Evolutionary conservation across 1,140 invertebrate species (phyloP), one percentile per base, ranked within the genome.

Genomic region (Drosophila murphyi): DNA sequence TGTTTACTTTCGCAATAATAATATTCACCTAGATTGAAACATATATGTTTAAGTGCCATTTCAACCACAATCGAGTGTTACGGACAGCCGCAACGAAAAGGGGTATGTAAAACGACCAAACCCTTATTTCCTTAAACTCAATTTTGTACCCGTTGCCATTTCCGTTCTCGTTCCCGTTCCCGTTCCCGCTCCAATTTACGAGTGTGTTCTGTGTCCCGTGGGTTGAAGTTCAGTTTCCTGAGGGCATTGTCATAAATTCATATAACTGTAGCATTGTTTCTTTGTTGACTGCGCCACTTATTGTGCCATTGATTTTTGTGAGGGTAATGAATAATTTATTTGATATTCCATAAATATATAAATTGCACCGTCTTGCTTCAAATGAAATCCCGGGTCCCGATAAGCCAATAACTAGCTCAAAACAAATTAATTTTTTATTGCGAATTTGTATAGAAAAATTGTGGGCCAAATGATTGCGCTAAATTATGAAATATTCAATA

Each of bases 1-100:
- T 78, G 72, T 78, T 78, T 78, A 78, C 76, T 64, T 78, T 78
- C 55, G 73, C 43, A 57, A 67, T 34, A 10, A 51, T 59, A 20
- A 43, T 37, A 48, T 61, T 48, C 45, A 61, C 45, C 7, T 50
- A 50, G 5, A 61, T 29, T 35, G 45, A 50, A 34, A 52, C 39
- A 43, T 43, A 8, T 31, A 31, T 50, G 29, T 29, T 50, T 50
- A 31, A 29, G 48, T 50, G 29, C 31, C 48, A 28, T 32, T 10
- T 10, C 10, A 29, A 50, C 3, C 7, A 31, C 3, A 8, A 50
- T 31, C 48, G 6, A n/a, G 39, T 43, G 39, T n/a, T n/a, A n/a
- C 10, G 39, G 28, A 29, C 7, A 31, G 7, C 48, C 7, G 48
- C 20, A 10, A 29, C 8, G 8, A 50, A 32, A 31, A 50, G 29